Conservation (phyloP, 2,888 invertebrate species). For the Eurytoma adleriae region DNA sequence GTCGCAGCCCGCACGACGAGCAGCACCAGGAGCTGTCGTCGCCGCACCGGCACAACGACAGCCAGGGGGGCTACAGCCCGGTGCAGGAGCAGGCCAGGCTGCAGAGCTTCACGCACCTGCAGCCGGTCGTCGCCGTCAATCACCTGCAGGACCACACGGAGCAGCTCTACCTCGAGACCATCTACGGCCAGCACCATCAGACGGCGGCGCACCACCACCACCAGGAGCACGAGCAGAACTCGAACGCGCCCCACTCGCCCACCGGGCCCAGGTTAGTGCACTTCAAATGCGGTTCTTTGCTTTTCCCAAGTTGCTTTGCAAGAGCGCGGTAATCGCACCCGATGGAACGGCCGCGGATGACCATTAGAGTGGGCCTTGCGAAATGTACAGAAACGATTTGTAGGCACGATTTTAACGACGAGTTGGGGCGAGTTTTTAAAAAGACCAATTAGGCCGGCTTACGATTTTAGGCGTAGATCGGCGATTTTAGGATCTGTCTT, state of each 20-base stretch:
- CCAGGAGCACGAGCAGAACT: constrained; percentile 69
- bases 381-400: no score
- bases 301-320: no score
- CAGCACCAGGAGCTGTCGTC: constrained; percentile 58
- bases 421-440: no score
- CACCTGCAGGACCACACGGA: constrained; percentile 60
- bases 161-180: constrained; percentile 69
- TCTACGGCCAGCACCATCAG: constrained; percentile 63
- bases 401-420: no score
- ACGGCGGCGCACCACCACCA: constrained; percentile 65
- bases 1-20: constrained; percentile 68
- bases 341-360: no score
- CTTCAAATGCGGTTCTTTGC: not conserved
- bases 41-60: constrained; percentile 64
- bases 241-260: constrained; percentile 38
- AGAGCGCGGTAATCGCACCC: no score
- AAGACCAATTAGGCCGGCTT: no score
- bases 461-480: no score
- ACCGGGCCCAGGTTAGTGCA: constrained; percentile 47
- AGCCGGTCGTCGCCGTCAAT: constrained; percentile 60
- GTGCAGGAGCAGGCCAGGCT: constrained; percentile 60
- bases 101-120: constrained; percentile 73
- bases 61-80: constrained; percentile 67
- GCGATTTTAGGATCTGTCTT: no score
- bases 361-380: no score